Evolutionary conservation across 1,140 invertebrate genomes (phyloP).

Genomic region (Monochamus saltuarius): DNA sequence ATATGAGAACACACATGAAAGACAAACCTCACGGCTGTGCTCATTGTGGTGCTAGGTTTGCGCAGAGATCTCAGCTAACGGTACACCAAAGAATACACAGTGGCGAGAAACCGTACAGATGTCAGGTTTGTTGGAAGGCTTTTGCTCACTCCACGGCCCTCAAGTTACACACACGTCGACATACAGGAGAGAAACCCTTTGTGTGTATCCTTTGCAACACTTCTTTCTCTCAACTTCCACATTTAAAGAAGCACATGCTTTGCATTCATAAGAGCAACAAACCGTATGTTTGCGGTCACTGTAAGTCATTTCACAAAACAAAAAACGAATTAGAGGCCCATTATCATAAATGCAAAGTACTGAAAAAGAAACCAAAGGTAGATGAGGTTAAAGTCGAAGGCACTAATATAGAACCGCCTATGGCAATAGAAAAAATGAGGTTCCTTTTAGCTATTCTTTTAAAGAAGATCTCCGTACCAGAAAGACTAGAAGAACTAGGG

Average conservation of each 20-base stretch:
- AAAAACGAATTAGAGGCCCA: conserved; percentile 72
- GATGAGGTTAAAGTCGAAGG: conserved; percentile 41
- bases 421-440: conserved; percentile 74
- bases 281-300: conserved; percentile 70
- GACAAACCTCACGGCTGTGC: conserved; percentile 89
- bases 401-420: conserved; percentile 54
- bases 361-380: conserved; percentile 35
- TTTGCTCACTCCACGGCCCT: conserved; percentile 83
- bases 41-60: conserved; percentile 91
- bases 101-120: conserved; percentile 79
- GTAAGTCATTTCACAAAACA: conserved; percentile 73
- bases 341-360: conserved; percentile 54
- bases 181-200: conserved; percentile 84
- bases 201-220: conserved; percentile 68
- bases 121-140: conserved; percentile 75
- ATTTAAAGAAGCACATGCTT: conserved; percentile 80
- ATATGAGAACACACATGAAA: conserved; percentile 81
- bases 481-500: conserved; percentile 72
- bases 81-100: conserved; percentile 91
- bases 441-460: conserved; percentile 74
- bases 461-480: conserved; percentile 78
- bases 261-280: conserved; percentile 75
- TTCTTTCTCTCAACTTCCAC: conserved; percentile 74
- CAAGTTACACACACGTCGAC: conserved; percentile 73
- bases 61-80: conserved; percentile 90